These are phyloP conservation scores for Hyphantria cunea DNA, from an alignment of 1,140 invertebrate genomes.

Conservation along the genomic window DNA sequence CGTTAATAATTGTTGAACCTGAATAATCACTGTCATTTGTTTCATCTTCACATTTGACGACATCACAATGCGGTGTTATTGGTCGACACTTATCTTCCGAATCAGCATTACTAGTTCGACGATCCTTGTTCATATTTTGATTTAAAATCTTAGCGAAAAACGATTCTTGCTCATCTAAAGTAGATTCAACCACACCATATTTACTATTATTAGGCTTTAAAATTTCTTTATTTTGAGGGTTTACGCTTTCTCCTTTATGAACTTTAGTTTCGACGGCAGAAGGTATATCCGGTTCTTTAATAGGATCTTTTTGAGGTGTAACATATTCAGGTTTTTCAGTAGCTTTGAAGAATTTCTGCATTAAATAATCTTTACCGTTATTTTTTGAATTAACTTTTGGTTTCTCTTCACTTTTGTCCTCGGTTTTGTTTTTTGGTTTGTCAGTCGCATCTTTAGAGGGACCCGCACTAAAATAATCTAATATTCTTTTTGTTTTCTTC, in stretches of 20 bases:
- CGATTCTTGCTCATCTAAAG: slow-evolving; percentile 69
- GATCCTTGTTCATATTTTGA: slow-evolving; percentile 21
- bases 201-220: not conserved
- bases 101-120: slow-evolving; percentile 2
- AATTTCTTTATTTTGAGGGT: no score
- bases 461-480: slow-evolving; percentile 82
- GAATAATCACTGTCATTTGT: slow-evolving; percentile 70
- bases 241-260: no score
- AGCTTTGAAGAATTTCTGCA: slow-evolving; percentile 60
- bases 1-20: slow-evolving; percentile 70
- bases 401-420: slow-evolving; percentile 24
- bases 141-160: slow-evolving; percentile 79
- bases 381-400: slow-evolving; percentile 37
- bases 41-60: slow-evolving; percentile 51
- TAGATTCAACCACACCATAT: slow-evolving; percentile 43
- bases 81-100: slow-evolving; percentile 20
- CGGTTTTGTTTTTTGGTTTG: slow-evolving; percentile 31
- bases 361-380: slow-evolving; percentile 49
- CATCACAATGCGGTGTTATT: slow-evolving; percentile 45
- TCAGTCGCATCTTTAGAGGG: slow-evolving; percentile 46
- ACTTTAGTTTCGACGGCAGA: no score
- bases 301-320: not conserved
- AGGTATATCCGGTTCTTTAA: not conserved
- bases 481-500: slow-evolving; percentile 83
- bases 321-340: slow-evolving; percentile 2